phyloP scores from a whole-genome alignment of 2,888 invertebrate genomes.

The Drosophila pseudotakahashii region DNA sequence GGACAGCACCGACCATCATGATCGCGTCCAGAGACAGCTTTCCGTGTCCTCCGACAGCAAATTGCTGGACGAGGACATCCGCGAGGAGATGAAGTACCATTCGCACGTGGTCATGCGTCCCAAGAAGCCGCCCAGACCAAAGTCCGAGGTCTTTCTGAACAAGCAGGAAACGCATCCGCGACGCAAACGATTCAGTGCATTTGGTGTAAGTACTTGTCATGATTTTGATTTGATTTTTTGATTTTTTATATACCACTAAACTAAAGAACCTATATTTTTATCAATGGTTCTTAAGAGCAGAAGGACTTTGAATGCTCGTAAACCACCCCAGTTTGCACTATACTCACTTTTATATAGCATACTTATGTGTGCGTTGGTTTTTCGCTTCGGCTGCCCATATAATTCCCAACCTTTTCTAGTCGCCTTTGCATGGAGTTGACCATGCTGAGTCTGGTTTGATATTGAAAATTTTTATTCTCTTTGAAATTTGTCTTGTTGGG shows the following conservation, averaged over 20 bases:
- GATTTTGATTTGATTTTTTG: background rate
- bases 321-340: background rate
- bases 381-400: background rate
- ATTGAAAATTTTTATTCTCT: slow-evolving; percentile 73
- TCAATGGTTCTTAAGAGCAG: background rate
- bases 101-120: slow-evolving; percentile 94
- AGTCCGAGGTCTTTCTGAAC: slow-evolving; percentile 97
- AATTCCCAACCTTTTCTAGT: slow-evolving; percentile 71
- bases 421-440: background rate
- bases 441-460: accelerated
- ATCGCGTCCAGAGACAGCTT: slow-evolving; percentile 94
- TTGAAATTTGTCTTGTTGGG: slow-evolving; percentile 82
- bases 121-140: slow-evolving; percentile 96
- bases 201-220: slow-evolving; percentile 91
- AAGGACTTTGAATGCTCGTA: background rate
- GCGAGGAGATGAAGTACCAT: slow-evolving; percentile 88
- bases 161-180: slow-evolving; percentile 89
- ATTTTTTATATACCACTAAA: background rate
- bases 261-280: background rate
- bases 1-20: slow-evolving; percentile 89
- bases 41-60: slow-evolving; percentile 97
- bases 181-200: slow-evolving; percentile 97
- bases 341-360: slow-evolving; percentile 42
- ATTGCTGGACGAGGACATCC: slow-evolving; percentile 94
- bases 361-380: slow-evolving; percentile 16